Evolutionary conservation across 2,113 vertebrate species (phyloP), one percentile per base, ranked within the genome.

Genomic region (Fulica atra): DNA sequence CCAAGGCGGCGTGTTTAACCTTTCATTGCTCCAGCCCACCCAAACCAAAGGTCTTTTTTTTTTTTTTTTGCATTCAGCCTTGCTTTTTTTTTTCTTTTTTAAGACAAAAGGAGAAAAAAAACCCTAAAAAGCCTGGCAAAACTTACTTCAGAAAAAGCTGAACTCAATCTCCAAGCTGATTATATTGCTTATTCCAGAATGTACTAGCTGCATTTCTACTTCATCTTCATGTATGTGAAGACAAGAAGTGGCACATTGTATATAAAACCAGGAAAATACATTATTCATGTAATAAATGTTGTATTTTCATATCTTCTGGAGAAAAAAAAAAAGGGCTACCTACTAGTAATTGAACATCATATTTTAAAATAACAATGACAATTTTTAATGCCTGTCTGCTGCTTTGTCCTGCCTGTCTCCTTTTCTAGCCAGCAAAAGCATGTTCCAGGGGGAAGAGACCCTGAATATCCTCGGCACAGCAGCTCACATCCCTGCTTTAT

Each of bases 281-380:
- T 95, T 92, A 76, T 89, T 96, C 36, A 64, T 84, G 38, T 61
- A 74, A 77, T 78, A 88, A 88, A 86, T 92, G 21, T 40, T 86
- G 69, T 25, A 44, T 61, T 79, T 89, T 91, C 63, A 23, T 74
- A 57, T 68, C 71, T 89, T 88, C 65, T 92, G 57, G 61, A 10
- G 51, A 64, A 88, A 88, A 72, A 63, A 64, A 63, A 48, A 15
- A 15, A 60, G 31, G 60, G 26, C 65, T 90, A 44, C 17, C 76
- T 88, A 64, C 51, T 79, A 66, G 86, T 86, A 81, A 83, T 56
- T 84, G 35, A 24, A 84, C 18, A 61, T 71, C 54, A 5, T 84
- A 81, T 82, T 95, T 91, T 68, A 48, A 91, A 93, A 79, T 76
- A 83, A 60, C 50, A 29, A 60, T 79, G 33, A 24, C 54, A 21